Evolutionary conservation across 30 jellyfish, hydroid and myxozoan genomes (phyloP), one percentile per base, ranked within the genome.

Genomic region (Pelagia noctiluca): DNA sequence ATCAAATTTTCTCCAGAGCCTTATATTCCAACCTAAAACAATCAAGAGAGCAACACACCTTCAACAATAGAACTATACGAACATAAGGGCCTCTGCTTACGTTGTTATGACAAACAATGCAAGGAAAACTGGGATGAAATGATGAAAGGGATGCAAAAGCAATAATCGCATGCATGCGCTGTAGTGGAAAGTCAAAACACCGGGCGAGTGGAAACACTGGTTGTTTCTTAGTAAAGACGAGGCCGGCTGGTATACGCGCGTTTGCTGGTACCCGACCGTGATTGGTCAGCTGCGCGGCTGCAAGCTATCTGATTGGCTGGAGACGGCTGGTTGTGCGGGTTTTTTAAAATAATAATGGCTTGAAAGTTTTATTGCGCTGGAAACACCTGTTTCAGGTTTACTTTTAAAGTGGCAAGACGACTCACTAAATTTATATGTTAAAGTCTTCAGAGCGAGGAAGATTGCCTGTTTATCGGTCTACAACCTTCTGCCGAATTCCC

Each of bases 271-370:
- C 96, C 89, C 60, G 86, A 37, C 62, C 88, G 75, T 75, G 90
- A 86, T 86, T 86, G 96, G 96, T 65, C 89, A 76, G 96, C 88
- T 76, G 96, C 89, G 63, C 50, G 86, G 42, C 36, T 50, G 30
- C 25, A 33, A 52, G 75, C 85, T 31, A 53, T 74, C 68, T 76
- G 86, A 86, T 86, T 86, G 96, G 96, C 86, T 67, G 78, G 38
- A 71, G 89, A 77, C 89, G 87, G 89, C 96, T 86, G 96, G 96
- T 67, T 76, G 88, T 86, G 96, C 96, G 87, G 96, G 96, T 86
- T 86, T 86, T 76, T 82, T 82, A 82, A 82, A 82, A 82, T 82
- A 82, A 82, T 82, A 82, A 82, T 82, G 82, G 92, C 69, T 52
- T 37, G 92, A 64, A 82, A 82, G 86, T 82, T 82, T 68, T 54